phyloP scores from a whole-genome alignment of 2,113 vertebrate genomes.

The Urocolius indicus region DNA sequence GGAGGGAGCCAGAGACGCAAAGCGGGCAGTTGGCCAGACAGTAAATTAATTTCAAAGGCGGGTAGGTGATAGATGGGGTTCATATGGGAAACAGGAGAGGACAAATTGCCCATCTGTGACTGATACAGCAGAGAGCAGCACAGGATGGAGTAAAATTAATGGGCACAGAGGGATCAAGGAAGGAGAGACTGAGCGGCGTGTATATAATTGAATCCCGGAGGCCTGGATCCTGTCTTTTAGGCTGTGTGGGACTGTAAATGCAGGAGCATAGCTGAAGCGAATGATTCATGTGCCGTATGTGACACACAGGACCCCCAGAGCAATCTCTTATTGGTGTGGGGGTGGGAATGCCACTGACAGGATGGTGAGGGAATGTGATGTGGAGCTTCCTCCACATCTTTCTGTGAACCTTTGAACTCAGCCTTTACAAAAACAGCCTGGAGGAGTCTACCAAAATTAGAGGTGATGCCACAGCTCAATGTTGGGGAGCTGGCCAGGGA shows the following conservation, averaged over 20 bases:
- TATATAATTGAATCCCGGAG: constrained; percentile 27
- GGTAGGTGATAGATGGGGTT: not conserved
- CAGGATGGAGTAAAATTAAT: not conserved
- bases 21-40: not conserved
- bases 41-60: constrained; percentile 35
- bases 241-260: not conserved
- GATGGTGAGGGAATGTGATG: not conserved
- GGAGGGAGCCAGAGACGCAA: not conserved
- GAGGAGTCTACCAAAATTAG: not conserved
- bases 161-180: not conserved
- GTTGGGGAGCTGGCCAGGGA: not conserved
- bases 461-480: not conserved
- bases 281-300: constrained; percentile 23
- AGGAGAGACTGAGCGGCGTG: not conserved
- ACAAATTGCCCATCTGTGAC: constrained; percentile 23
- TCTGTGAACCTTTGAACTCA: constrained; percentile 14
- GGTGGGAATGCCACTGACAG: constrained; percentile 20
- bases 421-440: not conserved
- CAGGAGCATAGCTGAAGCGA: not conserved
- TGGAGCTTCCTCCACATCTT: constrained; percentile 13
- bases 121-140: not conserved
- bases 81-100: not conserved
- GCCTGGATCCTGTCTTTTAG: constrained; percentile 6
- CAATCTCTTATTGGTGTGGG: not conserved
- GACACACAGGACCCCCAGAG: constrained; percentile 30